Percentiles rank a stretch among this genome's conserved stretches.
Conservation (phyloP, 92 coral and sea anemone genomes). For the Porites divaricata region DNA sequence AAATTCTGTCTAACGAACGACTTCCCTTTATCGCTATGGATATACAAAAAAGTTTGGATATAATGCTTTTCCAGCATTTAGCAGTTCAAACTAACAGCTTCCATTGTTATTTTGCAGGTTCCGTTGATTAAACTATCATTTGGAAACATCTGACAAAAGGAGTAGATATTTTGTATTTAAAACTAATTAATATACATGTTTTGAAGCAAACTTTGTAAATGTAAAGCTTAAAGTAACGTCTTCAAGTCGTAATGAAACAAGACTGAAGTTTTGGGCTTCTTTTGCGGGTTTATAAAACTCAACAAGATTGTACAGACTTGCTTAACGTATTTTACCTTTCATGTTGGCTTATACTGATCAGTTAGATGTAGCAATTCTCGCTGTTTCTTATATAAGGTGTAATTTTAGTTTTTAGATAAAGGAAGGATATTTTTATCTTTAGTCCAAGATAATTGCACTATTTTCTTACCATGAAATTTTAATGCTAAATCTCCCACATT, state of each 20-base stretch:
- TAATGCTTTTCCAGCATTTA: neutral
- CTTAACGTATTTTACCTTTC: neutral
- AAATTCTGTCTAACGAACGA: too few species aligned
- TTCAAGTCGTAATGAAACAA: neutral
- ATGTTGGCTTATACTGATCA: neutral
- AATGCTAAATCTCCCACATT: constrained; percentile 15
- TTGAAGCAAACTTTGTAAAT: neutral
- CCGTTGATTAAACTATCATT: neutral
- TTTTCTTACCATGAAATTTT: constrained; percentile 32
- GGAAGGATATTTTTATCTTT: constrained; percentile 13
- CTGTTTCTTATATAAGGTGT: neutral
- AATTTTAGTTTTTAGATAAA: neutral
- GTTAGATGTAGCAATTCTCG: constrained; percentile 3
- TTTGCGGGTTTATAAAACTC: constrained; percentile 15
- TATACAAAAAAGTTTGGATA: too few species aligned
- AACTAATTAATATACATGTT: constrained; percentile 8
- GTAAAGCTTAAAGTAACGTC: neutral
- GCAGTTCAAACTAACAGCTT: neutral
- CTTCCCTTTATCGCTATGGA: too few species aligned
- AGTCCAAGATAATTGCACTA: constrained; percentile 7
- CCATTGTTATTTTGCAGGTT: constrained; percentile 16
- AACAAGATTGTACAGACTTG: constrained; percentile 13
- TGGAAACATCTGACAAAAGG: neutral
- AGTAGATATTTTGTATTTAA: constrained; percentile 17
- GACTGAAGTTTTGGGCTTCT: neutral